A percentile compares a stretch with the other conserved stretches of the same genome.
Evolutionary conservation across 1,140 invertebrate species (phyloP).

Genomic region (Drosophila ohnishii): DNA sequence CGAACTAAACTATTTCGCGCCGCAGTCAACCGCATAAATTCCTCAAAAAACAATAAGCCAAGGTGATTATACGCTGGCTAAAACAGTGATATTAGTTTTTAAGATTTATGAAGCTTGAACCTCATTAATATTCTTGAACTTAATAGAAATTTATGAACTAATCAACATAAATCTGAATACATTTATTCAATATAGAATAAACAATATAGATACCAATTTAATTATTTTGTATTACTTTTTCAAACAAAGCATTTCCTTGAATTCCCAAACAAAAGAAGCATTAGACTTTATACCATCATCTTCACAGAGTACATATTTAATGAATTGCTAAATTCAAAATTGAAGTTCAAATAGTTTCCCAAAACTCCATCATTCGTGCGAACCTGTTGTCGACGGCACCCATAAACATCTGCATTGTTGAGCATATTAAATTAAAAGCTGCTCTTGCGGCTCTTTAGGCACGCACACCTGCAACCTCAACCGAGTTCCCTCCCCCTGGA

Average conservation of each 20-base stretch:
- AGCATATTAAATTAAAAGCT: constrained; percentile 1
- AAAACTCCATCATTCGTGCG: background rate
- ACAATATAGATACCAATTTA: no score
- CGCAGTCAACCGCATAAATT: constrained; percentile 43
- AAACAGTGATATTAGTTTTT: constrained; percentile 11
- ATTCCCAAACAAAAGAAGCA: background rate
- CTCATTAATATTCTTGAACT: background rate
- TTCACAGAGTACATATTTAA: background rate
- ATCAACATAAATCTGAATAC: no score
- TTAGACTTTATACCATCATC: background rate
- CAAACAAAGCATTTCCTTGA: background rate
- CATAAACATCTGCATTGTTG: constrained; percentile 4
- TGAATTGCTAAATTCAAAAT: background rate
- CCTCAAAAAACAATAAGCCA: constrained; percentile 22
- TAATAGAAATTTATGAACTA: background rate
- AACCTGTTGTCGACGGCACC: background rate
- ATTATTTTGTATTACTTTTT: background rate
- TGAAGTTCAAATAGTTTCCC: background rate
- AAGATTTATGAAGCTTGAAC: background rate
- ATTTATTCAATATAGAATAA: no score
- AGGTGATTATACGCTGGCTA: constrained; percentile 16
- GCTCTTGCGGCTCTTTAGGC: constrained; percentile 22
- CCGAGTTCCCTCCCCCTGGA: background rate
- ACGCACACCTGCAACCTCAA: constrained; percentile 21
- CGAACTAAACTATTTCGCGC: constrained; percentile 39